Base-by-base conservation (phyloP, 2,113 vertebrate genomes). In the Spheniscus mendiculus region DNA sequence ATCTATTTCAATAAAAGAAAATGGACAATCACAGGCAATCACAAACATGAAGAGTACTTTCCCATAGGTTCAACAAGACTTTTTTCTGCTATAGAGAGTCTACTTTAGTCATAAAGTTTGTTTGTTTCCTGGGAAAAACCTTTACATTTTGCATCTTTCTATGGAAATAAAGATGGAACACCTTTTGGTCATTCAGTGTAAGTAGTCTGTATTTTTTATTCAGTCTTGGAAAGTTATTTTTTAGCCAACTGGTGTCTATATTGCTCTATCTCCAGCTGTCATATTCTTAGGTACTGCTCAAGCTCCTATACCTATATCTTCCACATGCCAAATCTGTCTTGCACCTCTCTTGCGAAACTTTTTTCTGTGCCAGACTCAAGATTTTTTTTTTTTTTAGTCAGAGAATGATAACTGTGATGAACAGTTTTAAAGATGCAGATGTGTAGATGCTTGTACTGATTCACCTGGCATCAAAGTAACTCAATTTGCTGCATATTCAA, bases 21-120 rank as follows among this genome's bases (percentile, higher is more conserved):
- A 79, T 27, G 15, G 9, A 2, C 9, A 66, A 16, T 42, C 40
- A 73, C 5, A n/a, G 2, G 1, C 23, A 52, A 38, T 44, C 8
- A 58, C 7, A 90, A 79, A 45, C 7, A n/a, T 32, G 26, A 95
- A 55, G 30, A 50, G 11, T 47, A 50, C 4, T 61, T 82, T 87
- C 3, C 4, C 3, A 38, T 88, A 0, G 1, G n/a, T 53, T 36
- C 14, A 67, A 19, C 32, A 82, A 29, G 0, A n/a, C 2, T 11
- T 83, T 73, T 84, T 67, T 66, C 56, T 0, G 1, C 5, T 22
- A 2, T 23, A 58, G 5, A 52, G 8, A 67, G 47, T 58, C 15
- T 53, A 27, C 5, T 52, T 65, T 23, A 29, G 5, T 76, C 30
- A 65, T 52, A 70, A 59, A 45, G 8, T 42, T n/a, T 42, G 1